Conservation (phyloP, 2,113 vertebrate genomes). For the Nibea coibor region DNA sequence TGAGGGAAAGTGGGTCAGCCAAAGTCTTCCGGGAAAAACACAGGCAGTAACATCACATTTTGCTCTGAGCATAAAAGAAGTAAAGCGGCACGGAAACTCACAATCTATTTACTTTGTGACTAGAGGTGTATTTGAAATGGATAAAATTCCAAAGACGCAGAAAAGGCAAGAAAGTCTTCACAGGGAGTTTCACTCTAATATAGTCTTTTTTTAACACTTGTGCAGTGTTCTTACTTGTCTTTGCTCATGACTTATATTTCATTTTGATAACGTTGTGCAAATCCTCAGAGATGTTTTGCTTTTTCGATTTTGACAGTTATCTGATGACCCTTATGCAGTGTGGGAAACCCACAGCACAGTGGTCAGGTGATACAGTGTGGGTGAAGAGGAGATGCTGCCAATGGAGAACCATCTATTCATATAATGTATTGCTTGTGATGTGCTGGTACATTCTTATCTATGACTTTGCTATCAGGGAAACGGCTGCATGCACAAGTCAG, state of each 20-base stretch:
- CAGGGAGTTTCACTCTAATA: slow-evolving; percentile 47
- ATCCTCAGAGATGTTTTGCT: not conserved
- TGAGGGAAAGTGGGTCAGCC: slow-evolving; percentile 79
- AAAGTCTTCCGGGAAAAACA: slow-evolving; percentile 70
- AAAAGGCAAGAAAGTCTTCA: slow-evolving; percentile 29
- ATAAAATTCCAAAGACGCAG: slow-evolving; percentile 45
- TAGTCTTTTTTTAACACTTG: slow-evolving; percentile 10
- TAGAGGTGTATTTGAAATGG: slow-evolving; percentile 68
- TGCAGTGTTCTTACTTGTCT: slow-evolving; percentile 4
- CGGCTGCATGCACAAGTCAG: not conserved
- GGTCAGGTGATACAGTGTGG: slow-evolving; percentile 25
- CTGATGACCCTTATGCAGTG: slow-evolving; percentile 36
- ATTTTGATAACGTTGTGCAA: slow-evolving; percentile 38
- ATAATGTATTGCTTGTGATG: slow-evolving; percentile 10
- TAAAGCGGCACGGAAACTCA: slow-evolving; percentile 61
- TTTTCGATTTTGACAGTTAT: slow-evolving; percentile 31
- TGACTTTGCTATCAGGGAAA: slow-evolving; percentile 12
- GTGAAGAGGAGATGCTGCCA: slow-evolving; percentile 11
- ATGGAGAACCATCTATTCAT: slow-evolving; percentile 12
- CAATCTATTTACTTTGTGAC: slow-evolving; percentile 79
- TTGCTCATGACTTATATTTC: slow-evolving; percentile 29
- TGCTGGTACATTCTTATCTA: slow-evolving; percentile 26
- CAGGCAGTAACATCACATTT: slow-evolving; percentile 69
- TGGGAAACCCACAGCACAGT: not conserved
- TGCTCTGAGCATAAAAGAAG: slow-evolving; percentile 71